Conservation (phyloP, 1,140 invertebrate genomes). For the Drosophila repletoides region DNA sequence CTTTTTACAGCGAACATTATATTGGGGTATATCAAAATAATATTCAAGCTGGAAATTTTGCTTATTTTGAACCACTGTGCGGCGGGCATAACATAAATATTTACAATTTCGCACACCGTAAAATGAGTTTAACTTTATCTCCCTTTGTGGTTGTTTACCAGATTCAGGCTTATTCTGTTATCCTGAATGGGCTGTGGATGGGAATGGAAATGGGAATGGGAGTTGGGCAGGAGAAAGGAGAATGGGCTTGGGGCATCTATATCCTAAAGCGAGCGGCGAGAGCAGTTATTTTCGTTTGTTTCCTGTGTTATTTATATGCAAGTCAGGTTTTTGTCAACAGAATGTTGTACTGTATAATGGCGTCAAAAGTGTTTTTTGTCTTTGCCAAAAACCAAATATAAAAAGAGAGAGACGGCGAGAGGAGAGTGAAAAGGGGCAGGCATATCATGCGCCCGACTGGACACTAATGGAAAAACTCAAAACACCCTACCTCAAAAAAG, state of each 20-base stretch:
- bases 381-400: background rate
- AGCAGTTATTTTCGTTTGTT: conserved; percentile 59
- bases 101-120: conserved; percentile 76
- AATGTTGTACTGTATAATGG: conserved; percentile 60
- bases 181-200: background rate
- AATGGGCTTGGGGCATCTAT: background rate
- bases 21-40: no score
- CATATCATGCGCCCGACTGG: conserved; percentile 71
- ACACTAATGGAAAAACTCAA: conserved; percentile 73
- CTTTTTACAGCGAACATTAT: no score
- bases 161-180: conserved; percentile 39
- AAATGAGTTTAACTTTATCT: conserved; percentile 81
- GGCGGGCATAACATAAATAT: conserved; percentile 60
- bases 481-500: no score
- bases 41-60: background rate
- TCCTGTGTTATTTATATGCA: conserved; percentile 76
- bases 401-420: background rate
- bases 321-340: conserved; percentile 68
- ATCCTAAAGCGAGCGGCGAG: conserved; percentile 4
- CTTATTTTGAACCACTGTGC: conserved; percentile 38
- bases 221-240: background rate
- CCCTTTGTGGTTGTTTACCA: conserved; percentile 75
- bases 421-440: conserved; percentile 12
- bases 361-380: conserved; percentile 59
- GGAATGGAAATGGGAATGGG: background rate